Evolutionary conservation across 2,888 invertebrate genomes (phyloP).

Genomic region (Dichetophora obliterata): DNA sequence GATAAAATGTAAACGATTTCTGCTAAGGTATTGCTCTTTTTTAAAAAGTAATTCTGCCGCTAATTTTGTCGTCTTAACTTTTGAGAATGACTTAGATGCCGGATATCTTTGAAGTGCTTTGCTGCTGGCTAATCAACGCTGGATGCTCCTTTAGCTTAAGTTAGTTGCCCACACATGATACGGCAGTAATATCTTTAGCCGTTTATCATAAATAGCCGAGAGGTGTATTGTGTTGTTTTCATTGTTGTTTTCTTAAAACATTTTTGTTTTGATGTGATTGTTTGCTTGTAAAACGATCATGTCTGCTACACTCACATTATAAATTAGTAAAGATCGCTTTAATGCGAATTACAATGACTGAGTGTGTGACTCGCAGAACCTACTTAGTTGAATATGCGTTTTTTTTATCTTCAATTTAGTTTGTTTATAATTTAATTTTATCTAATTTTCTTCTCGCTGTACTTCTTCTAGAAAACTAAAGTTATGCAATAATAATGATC

Average conservation of each 20-base stretch:
- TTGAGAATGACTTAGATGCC: no score
- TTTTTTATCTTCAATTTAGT: neutral
- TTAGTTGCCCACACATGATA: conserved; percentile 21
- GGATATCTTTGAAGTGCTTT: neutral
- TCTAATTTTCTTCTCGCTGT: neutral
- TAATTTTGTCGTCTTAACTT: no score
- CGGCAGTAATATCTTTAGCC: neutral
- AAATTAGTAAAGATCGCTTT: conserved; percentile 18
- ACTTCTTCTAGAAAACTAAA: neutral
- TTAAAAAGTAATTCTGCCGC: neutral
- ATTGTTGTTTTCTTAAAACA: neutral
- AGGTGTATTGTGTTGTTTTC: neutral
- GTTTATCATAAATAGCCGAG: no score
- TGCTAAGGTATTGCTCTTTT: neutral
- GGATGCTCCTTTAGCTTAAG: neutral
- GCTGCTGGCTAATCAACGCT: neutral
- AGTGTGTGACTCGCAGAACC: neutral
- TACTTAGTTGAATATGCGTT: neutral
- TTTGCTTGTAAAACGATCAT: neutral
- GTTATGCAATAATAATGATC: neutral
- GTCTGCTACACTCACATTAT: conserved; percentile 17
- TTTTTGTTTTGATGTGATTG: neutral
- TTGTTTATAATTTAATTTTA: neutral
- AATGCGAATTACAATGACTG: neutral
- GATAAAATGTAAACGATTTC: no score